A percentile compares a stretch with the other conserved stretches of the same genome.
Conservation (phyloP, 2,113 vertebrate species). For the Rattus rattus region DNA sequence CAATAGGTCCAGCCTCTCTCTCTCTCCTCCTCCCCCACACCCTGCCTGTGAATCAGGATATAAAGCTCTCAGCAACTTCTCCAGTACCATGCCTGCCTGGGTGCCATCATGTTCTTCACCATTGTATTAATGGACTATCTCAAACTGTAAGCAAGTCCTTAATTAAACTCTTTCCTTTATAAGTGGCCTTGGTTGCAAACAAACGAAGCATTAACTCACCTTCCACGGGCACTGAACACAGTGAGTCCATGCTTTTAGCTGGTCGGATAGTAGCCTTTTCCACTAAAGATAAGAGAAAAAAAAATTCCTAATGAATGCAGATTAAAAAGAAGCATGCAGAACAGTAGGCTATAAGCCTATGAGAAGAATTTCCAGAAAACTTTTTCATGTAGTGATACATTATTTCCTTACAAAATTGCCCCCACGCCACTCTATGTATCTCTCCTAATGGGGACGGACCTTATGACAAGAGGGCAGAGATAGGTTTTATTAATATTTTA, state of each 20-base stretch:
- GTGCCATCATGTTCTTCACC: not conserved
- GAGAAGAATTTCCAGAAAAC: not conserved
- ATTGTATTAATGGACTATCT: not conserved
- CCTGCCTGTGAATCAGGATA: not conserved
- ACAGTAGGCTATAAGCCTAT: not conserved
- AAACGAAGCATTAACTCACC: slow-evolving; percentile 85
- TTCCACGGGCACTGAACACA: slow-evolving; percentile 95
- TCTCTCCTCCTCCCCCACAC: too few species aligned
- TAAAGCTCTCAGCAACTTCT: not conserved
- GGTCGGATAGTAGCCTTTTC: slow-evolving; percentile 96
- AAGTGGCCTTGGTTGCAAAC: not conserved
- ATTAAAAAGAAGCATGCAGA: not conserved
- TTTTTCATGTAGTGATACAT: slow-evolving; percentile 38
- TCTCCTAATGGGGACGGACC: not conserved
- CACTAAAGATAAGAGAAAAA: slow-evolving; percentile 82
- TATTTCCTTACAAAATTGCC: not conserved
- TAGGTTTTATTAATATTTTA: slow-evolving; percentile 22
- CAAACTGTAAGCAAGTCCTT: not conserved
- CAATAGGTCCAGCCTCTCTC: not conserved
- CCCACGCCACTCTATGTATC: not conserved
- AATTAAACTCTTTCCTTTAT: not conserved
- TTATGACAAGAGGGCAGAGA: slow-evolving; percentile 11
- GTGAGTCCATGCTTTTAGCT: slow-evolving; percentile 98
- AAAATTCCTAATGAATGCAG: not conserved
- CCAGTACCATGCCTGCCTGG: not conserved